phyloP scores from a whole-genome alignment of 2,113 vertebrate species.

The Hyaena hyaena region DNA sequence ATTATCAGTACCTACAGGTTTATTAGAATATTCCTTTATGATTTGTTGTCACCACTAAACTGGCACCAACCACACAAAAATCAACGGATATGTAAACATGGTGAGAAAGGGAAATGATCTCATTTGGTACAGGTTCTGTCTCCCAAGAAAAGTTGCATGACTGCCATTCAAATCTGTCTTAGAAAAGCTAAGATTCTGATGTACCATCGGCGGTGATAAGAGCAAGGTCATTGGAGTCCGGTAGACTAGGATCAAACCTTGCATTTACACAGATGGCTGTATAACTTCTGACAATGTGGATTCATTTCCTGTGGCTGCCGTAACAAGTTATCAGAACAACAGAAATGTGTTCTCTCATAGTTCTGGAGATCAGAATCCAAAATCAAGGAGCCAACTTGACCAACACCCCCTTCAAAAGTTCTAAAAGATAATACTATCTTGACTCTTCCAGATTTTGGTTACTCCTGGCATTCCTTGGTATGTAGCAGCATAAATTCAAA shows the following conservation, averaged over 20 bases:
- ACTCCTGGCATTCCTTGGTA: neutral
- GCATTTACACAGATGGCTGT: neutral
- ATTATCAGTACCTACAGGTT: neutral
- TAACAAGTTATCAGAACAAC: neutral
- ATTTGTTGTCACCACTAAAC: neutral
- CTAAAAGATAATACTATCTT: neutral
- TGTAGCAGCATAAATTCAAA: neutral
- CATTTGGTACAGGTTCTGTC: neutral
- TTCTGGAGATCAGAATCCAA: neutral
- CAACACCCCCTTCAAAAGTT: neutral
- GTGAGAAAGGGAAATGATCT: neutral
- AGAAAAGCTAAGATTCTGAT: neutral
- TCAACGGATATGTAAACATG: neutral
- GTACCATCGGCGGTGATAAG: accelerated
- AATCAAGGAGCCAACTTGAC: neutral
- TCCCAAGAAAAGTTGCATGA: neutral
- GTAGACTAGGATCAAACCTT: neutral
- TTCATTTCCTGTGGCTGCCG: neutral
- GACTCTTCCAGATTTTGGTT: neutral
- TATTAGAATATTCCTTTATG: neutral
- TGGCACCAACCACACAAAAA: neutral
- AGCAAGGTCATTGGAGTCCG: neutral
- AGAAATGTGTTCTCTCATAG: neutral
- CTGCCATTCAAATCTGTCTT: accelerated
- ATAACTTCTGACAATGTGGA: neutral